Evolutionary conservation across 35 echinoderm and acorn worm genomes (phyloP).

Genomic region (Apostichopus californicus): DNA sequence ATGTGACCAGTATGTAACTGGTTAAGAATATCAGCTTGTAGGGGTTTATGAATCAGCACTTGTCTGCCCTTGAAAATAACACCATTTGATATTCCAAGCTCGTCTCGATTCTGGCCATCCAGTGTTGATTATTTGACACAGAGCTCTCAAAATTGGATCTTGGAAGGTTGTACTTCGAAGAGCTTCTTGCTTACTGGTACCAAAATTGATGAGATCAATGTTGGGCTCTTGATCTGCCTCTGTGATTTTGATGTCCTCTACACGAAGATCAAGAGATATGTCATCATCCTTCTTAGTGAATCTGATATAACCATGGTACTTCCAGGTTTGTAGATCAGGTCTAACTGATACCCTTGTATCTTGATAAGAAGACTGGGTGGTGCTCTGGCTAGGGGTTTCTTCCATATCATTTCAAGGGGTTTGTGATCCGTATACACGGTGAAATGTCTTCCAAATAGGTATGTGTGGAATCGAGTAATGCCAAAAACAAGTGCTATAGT

Average conservation of each 20-base stretch:
- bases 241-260: too few relatives aligned
- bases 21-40: slow-evolving; percentile 61
- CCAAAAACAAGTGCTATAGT: slow-evolving; percentile 62
- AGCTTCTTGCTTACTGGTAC: too few relatives aligned
- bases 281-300: slow-evolving; percentile 34
- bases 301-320: slow-evolving; percentile 40
- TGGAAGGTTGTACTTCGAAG: too few relatives aligned
- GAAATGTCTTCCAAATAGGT: slow-evolving; percentile 53
- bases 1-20: slow-evolving; percentile 68
- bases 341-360: slow-evolving; percentile 71
- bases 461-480: slow-evolving; percentile 53
- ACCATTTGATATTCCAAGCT: slow-evolving; percentile 58
- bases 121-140: not conserved
- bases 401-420: slow-evolving; percentile 47
- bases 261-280: too few relatives aligned
- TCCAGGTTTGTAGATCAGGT: slow-evolving; percentile 62
- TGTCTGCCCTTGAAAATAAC: slow-evolving; percentile 74
- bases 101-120: too few relatives aligned
- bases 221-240: too few relatives aligned
- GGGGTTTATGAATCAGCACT: slow-evolving; percentile 9
- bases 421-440: slow-evolving; percentile 54
- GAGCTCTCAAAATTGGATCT: not conserved
- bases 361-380: slow-evolving; percentile 68
- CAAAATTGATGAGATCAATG: too few relatives aligned
- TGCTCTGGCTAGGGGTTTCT: slow-evolving; percentile 72